Conservation (phyloP, 2,888 invertebrate genomes). For the Thymelicus acteon region DNA sequence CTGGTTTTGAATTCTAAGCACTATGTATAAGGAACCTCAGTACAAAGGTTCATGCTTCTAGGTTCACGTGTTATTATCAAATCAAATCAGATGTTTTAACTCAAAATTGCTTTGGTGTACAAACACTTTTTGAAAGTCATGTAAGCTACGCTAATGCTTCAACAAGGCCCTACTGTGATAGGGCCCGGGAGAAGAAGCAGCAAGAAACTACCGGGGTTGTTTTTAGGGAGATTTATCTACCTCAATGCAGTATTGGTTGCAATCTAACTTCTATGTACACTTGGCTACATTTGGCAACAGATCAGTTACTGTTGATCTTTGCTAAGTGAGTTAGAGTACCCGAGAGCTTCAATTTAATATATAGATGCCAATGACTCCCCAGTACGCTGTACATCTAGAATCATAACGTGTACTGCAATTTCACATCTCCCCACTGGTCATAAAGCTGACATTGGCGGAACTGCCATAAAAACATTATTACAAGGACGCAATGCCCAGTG, state of each 20-base stretch:
- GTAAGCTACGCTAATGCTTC: too few species aligned
- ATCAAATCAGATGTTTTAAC: too few species aligned
- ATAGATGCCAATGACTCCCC: slow-evolving; percentile 6
- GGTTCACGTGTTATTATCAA: too few species aligned
- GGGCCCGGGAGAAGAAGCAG: too few species aligned
- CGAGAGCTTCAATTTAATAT: slow-evolving; percentile 2
- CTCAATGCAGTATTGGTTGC: not conserved
- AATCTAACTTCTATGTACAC: not conserved
- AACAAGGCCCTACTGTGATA: too few species aligned
- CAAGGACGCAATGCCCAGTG: slow-evolving; percentile 4
- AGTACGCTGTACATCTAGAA: not conserved
- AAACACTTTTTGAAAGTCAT: too few species aligned
- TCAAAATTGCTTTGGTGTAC: too few species aligned
- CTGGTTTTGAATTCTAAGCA: too few species aligned
- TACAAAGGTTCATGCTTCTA: too few species aligned
- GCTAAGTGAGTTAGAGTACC: not conserved
- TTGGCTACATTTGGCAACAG: not conserved
- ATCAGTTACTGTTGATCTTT: slow-evolving; percentile 1
- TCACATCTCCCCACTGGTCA: slow-evolving; percentile 1
- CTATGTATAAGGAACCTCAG: too few species aligned
- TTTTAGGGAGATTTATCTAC: not conserved
- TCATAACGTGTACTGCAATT: not conserved
- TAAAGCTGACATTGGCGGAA: slow-evolving; percentile 4
- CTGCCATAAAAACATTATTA: slow-evolving; percentile 16
- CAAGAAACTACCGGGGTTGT: too few species aligned